These are phyloP conservation scores for Phylloscopus trochiloides DNA, from an alignment of 2,113 vertebrate species.

Conservation along the genomic window DNA sequence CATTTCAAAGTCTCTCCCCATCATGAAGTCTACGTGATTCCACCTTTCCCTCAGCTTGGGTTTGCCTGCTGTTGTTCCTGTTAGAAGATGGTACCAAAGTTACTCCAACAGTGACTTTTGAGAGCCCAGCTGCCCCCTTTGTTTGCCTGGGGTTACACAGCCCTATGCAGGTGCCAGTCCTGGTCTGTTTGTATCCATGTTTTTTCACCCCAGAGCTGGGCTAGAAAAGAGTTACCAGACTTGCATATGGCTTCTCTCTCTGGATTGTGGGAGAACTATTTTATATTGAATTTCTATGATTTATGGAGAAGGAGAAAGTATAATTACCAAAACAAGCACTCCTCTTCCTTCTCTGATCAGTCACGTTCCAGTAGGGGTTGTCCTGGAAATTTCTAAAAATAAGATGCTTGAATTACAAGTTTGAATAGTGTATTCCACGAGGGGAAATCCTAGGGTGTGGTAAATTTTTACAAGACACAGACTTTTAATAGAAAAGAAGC, in stretches of 20 bases:
- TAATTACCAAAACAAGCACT: neutral
- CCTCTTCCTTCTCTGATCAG: neutral
- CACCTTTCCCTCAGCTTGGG: neutral
- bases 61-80: neutral
- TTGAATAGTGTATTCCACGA: neutral
- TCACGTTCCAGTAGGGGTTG: neutral
- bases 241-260: neutral
- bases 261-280: neutral
- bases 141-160: neutral
- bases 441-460: conserved; percentile 33
- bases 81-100: neutral
- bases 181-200: neutral
- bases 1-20: neutral
- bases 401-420: neutral
- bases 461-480: conserved; percentile 38
- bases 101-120: neutral
- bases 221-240: neutral
- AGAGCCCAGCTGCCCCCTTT: neutral
- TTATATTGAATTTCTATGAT: neutral
- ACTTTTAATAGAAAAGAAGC: neutral
- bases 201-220: neutral
- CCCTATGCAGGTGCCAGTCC: neutral
- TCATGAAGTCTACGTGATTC: neutral
- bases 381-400: neutral
- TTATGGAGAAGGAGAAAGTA: neutral